Evolutionary conservation across 2,113 vertebrate species (phyloP).

Genomic region (Carassius gibelio): DNA sequence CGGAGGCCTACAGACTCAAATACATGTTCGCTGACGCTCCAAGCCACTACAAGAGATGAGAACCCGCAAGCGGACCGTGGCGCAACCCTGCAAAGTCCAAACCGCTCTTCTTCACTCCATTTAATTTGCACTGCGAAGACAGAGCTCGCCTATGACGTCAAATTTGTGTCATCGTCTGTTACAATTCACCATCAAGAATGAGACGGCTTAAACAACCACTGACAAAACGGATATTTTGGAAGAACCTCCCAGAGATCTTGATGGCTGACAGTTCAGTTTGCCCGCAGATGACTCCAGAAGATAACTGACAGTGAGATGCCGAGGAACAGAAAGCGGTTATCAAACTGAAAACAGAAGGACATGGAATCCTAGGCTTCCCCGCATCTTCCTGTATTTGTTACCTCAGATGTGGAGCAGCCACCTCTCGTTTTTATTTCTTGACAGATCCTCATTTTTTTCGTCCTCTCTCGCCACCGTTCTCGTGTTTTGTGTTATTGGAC

Average conservation of each 20-base stretch:
- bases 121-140: slow-evolving; percentile 1
- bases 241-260: not conserved
- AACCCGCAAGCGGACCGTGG: not conserved
- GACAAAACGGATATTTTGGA: not conserved
- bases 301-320: slow-evolving; percentile 12
- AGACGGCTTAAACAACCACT: not conserved
- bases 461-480: not conserved
- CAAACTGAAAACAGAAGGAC: not conserved
- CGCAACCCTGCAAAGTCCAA: not conserved
- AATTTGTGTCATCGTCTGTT: slow-evolving; percentile 20
- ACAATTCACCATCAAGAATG: slow-evolving; percentile 4
- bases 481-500: slow-evolving; percentile 26
- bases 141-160: slow-evolving; percentile 12
- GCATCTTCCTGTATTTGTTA: not conserved
- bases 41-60: slow-evolving; percentile 96
- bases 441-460: not conserved
- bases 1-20: slow-evolving; percentile 97
- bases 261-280: slow-evolving; percentile 23
- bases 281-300: slow-evolving; percentile 15
- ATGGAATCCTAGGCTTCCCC: not conserved
- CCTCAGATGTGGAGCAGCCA: not conserved
- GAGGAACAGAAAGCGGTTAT: not conserved
- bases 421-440: not conserved
- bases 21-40: slow-evolving; percentile 98
- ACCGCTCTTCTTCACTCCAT: not conserved